These are phyloP conservation scores for Baronia brevicornis DNA, from an alignment of 2,888 invertebrate species.

Conservation along the genomic window DNA sequence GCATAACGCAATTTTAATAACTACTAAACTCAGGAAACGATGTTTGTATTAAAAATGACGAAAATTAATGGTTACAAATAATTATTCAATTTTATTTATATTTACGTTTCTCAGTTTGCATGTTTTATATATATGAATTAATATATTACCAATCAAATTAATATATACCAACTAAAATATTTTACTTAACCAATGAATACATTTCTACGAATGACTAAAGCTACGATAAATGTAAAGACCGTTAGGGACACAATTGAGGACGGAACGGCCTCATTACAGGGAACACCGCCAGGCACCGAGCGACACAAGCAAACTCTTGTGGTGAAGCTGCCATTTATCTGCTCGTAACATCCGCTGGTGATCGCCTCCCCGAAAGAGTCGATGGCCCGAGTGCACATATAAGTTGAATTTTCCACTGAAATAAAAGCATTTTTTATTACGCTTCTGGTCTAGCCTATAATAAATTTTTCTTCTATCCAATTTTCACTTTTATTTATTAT, in stretches of 20 bases:
- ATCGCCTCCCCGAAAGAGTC: slow-evolving; percentile 57
- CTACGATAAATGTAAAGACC: slow-evolving; percentile 21
- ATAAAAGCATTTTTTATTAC: slow-evolving; percentile 22
- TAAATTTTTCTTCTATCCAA: slow-evolving; percentile 1
- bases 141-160: too few relatives aligned
- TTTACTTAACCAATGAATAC: too few relatives aligned
- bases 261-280: slow-evolving; percentile 40
- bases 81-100: too few relatives aligned
- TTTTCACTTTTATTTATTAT: slow-evolving; percentile 2
- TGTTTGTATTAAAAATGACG: too few relatives aligned
- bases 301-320: slow-evolving; percentile 60
- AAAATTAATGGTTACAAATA: too few relatives aligned
- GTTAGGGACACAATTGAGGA: slow-evolving; percentile 18
- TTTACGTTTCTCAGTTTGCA: too few relatives aligned
- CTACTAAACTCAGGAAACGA: too few relatives aligned
- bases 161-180: too few relatives aligned
- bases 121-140: too few relatives aligned
- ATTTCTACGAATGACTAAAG: slow-evolving; percentile 21
- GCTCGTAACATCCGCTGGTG: slow-evolving; percentile 76
- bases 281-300: slow-evolving; percentile 47
- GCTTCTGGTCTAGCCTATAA: not conserved
- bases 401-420: slow-evolving; percentile 81
- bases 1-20: too few relatives aligned
- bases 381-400: slow-evolving; percentile 80
- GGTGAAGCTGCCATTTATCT: slow-evolving; percentile 53